These are phyloP conservation scores for Sitophilus oryzae DNA, from an alignment of 1,140 invertebrate genomes.

Conservation along the genomic window DNA sequence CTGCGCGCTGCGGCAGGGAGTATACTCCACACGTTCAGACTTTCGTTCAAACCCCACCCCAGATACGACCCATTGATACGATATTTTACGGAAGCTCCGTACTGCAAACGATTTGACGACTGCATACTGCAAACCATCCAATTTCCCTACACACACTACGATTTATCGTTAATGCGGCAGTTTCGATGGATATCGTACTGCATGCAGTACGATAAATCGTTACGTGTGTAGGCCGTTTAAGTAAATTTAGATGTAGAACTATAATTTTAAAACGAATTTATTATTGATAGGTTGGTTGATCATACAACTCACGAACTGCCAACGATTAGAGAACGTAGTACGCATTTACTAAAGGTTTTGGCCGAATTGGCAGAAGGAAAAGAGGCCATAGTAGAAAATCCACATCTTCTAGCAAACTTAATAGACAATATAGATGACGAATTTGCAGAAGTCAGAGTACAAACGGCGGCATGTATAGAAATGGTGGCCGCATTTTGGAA, in stretches of 20 bases:
- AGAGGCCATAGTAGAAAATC: constrained; percentile 32
- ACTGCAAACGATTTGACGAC: too few species aligned
- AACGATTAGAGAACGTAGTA: constrained; percentile 31
- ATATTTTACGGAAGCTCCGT: too few species aligned
- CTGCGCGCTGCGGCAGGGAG: too few species aligned
- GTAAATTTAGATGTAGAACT: too few species aligned
- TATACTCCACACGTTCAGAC: too few species aligned
- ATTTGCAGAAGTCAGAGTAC: constrained; percentile 26
- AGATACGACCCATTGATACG: too few species aligned
- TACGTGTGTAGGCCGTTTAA: too few species aligned
- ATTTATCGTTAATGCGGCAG: too few species aligned
- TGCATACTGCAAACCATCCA: too few species aligned
- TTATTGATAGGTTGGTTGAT: constrained; percentile 26
- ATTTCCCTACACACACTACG: too few species aligned
- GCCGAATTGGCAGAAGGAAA: constrained; percentile 31
- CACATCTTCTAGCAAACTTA: constrained; percentile 28
- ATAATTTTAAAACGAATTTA: background rate
- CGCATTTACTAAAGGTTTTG: constrained; percentile 29
- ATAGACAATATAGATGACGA: constrained; percentile 26
- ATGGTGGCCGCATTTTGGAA: constrained; percentile 31
- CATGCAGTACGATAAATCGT: too few species aligned
- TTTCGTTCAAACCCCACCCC: too few species aligned
- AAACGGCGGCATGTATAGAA: constrained; percentile 29
- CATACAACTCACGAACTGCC: constrained; percentile 28
- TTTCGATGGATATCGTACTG: background rate